Evolutionary conservation across 2,888 invertebrate species (phyloP).

Genomic region (Epirrita christyi): DNA sequence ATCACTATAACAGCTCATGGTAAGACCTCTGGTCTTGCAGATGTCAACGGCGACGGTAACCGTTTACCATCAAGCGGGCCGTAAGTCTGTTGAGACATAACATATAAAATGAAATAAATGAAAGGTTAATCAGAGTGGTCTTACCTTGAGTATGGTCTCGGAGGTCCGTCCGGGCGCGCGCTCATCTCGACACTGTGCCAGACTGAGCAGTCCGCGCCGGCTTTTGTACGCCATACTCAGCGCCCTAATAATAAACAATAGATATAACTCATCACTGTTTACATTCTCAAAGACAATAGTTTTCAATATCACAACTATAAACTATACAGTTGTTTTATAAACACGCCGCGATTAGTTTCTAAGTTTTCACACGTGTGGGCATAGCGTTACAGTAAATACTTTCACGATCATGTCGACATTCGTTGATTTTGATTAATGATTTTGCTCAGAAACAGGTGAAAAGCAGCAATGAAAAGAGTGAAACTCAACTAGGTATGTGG

Average conservation of each 20-base stretch:
- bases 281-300: slow-evolving; percentile 72
- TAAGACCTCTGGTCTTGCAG: too few relatives aligned
- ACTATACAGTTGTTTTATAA: slow-evolving; percentile 75
- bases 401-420: slow-evolving; percentile 17
- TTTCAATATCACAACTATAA: slow-evolving; percentile 77
- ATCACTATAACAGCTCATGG: too few relatives aligned
- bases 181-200: slow-evolving; percentile 74
- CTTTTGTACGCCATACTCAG: slow-evolving; percentile 82
- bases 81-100: too few relatives aligned
- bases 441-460: too few relatives aligned
- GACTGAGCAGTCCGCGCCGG: slow-evolving; percentile 71
- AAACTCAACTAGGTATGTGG: too few relatives aligned
- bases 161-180: slow-evolving; percentile 64
- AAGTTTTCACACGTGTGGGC: slow-evolving; percentile 59
- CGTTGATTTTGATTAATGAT: too few relatives aligned
- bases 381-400: slow-evolving; percentile 51
- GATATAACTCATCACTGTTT: slow-evolving; percentile 54
- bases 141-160: slow-evolving; percentile 76
- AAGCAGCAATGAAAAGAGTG: too few relatives aligned
- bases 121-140: slow-evolving; percentile 13
- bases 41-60: too few relatives aligned
- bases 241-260: slow-evolving; percentile 70
- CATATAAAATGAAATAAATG: too few relatives aligned
- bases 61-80: too few relatives aligned
- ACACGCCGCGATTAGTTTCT: slow-evolving; percentile 67